Evolutionary conservation across 1,140 invertebrate genomes (phyloP), one percentile per base, ranked within the genome.

Genomic region (Pogonus chalceus): DNA sequence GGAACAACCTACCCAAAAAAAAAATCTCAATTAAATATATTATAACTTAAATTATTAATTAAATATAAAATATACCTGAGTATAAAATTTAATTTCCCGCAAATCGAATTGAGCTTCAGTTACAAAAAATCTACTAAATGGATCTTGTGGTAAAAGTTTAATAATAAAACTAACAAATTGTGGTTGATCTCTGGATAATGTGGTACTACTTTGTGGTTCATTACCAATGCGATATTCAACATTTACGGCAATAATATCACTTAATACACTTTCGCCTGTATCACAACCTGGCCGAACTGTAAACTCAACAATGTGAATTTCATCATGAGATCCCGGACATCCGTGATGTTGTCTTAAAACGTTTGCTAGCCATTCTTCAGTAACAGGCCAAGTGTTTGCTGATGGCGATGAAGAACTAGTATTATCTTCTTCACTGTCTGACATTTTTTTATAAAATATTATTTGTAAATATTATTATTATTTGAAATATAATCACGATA

Each of bases 51-150:
- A 43, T 18, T 46, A 26, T 7, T 26, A 46, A 18, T 10, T 39
- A 20, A 20, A 7, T 31, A 7, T 43, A 4, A 69, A 66, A 55
- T 72, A 74, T 66, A 87, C 79, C 76, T 85, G 78, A 0, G 85
- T 89, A 65, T 89, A 90, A 70, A 90, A 89, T 56, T 87, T 82
- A 60, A 89, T 89, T 69, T 89, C 87, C 46, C 87, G 74, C 1
- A 87, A 77, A 69, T 89, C 85, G 64, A 89, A 88, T 68, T 88
- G 85, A 1, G 85, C 85, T 64, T 88, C 84, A 24, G 82, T 84
- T 23, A 88, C 85, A 65, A 88, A 88, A 54, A 81, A 81, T 23
- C 86, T 72, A 53, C 80, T 83, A 69, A 83, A 88, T 2, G 81
- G 82, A 69, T 87, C 84, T 61, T 80, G 79, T 7, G 82, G 87